Percentiles rank a stretch among this genome's conserved stretches.
Conservation (phyloP, 1,140 invertebrate genomes). For the Sinella curviseta region DNA sequence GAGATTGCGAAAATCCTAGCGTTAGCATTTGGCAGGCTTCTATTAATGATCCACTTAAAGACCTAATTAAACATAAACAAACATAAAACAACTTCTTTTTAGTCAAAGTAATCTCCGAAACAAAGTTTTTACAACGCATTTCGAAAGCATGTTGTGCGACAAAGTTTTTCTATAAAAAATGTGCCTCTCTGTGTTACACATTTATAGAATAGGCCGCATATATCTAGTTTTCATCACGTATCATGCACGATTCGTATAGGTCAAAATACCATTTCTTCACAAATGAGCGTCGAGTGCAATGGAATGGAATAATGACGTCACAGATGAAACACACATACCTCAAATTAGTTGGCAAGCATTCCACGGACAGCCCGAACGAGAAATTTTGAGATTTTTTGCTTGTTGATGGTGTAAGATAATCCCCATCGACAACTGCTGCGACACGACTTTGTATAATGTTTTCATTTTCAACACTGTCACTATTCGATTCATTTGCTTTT, state of each 20-base stretch:
- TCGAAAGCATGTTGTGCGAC: no score
- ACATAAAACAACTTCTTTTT: neutral
- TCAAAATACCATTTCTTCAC: no score
- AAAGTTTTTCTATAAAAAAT: no score
- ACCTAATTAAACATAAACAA: neutral
- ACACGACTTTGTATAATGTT: neutral
- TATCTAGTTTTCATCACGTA: no score
- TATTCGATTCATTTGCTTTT: neutral
- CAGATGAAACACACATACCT: neutral
- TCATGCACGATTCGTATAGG: no score
- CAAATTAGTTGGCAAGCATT: slow-evolving; percentile 16
- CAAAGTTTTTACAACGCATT: no score
- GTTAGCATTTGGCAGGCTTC: neutral
- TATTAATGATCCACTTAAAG: slow-evolving; percentile 15
- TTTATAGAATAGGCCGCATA: no score
- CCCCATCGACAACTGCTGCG: neutral
- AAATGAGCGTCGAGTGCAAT: neutral
- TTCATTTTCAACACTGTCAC: slow-evolving; percentile 1
- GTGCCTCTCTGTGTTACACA: no score
- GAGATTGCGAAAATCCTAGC: neutral
- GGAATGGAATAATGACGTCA: neutral
- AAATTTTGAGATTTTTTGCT: slow-evolving; percentile 10
- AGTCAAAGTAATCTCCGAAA: no score
- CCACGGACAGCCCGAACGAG: neutral
- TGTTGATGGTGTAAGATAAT: slow-evolving; percentile 5